These are phyloP conservation scores for Ophioninae sp. DNA, from an alignment of 2,888 invertebrate genomes.

Conservation along the genomic window DNA sequence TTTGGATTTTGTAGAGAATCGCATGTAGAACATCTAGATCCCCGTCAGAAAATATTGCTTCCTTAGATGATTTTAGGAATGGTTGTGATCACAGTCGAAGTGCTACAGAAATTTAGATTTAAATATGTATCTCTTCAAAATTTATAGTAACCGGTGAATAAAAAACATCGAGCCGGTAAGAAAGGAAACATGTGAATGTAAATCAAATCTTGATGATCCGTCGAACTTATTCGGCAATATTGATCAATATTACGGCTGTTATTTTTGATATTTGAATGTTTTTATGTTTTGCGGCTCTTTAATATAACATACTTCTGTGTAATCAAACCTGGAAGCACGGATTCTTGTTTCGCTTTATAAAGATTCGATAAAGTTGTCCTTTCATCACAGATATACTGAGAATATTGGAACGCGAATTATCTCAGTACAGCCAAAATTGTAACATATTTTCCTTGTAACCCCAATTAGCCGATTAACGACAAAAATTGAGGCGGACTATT, in stretches of 20 bases:
- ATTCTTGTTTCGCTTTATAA: background rate
- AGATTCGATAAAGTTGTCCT: background rate
- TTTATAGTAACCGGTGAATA: background rate
- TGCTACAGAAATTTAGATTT: background rate
- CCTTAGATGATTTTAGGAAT: background rate
- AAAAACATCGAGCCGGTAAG: background rate
- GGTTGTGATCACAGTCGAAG: too few relatives aligned
- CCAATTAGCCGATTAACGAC: background rate
- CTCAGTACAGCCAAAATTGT: background rate
- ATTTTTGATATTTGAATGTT: background rate
- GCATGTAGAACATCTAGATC: background rate
- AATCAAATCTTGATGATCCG: background rate
- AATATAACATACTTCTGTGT: background rate
- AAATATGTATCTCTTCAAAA: background rate
- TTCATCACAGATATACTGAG: background rate
- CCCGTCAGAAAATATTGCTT: background rate
- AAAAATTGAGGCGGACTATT: background rate
- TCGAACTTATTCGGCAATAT: background rate
- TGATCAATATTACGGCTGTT: background rate
- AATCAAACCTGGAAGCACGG: background rate
- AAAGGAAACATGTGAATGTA: background rate
- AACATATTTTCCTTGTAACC: background rate
- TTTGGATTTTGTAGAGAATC: background rate
- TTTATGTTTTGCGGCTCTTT: background rate
- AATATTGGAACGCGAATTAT: background rate